Evolutionary conservation across 2,888 invertebrate species (phyloP).

Genomic region (Thyatira batis): DNA sequence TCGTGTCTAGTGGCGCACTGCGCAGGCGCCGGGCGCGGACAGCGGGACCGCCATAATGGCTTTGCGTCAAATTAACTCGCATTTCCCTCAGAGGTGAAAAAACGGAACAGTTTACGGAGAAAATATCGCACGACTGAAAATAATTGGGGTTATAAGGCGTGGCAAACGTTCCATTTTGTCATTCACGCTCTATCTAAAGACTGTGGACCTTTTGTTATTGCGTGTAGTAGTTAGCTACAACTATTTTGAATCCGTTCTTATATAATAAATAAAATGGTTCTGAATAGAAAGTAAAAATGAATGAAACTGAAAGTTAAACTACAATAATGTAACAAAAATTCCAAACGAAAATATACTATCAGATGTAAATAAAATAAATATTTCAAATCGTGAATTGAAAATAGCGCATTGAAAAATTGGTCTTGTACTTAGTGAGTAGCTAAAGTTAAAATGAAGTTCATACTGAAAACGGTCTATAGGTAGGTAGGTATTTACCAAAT

Average conservation of each 20-base stretch:
- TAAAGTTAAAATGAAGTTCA: too few species aligned
- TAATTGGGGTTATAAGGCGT: constrained; percentile 63
- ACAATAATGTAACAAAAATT: neutral
- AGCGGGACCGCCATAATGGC: constrained; percentile 54
- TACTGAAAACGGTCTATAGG: too few species aligned
- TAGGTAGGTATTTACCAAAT: too few species aligned
- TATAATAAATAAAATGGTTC: neutral
- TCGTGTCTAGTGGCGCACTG: constrained; percentile 57
- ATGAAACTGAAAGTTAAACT: neutral
- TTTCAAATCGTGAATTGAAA: too few species aligned
- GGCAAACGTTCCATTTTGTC: constrained; percentile 27
- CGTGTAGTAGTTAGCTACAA: neutral
- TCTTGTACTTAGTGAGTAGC: too few species aligned
- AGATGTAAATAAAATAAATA: too few species aligned
- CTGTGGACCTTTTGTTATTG: neutral
- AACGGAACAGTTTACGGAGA: constrained; percentile 69
- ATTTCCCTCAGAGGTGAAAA: constrained; percentile 74
- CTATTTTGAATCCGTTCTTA: neutral
- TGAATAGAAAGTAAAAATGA: neutral
- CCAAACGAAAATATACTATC: too few species aligned
- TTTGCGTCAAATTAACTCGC: constrained; percentile 69
- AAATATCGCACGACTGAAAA: constrained; percentile 68
- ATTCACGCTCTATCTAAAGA: constrained; percentile 14
- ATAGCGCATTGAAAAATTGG: too few species aligned
- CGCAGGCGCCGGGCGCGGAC: constrained; percentile 37